Base-by-base conservation (phyloP, 2,113 vertebrate genomes). In the Tetrax tetrax region DNA sequence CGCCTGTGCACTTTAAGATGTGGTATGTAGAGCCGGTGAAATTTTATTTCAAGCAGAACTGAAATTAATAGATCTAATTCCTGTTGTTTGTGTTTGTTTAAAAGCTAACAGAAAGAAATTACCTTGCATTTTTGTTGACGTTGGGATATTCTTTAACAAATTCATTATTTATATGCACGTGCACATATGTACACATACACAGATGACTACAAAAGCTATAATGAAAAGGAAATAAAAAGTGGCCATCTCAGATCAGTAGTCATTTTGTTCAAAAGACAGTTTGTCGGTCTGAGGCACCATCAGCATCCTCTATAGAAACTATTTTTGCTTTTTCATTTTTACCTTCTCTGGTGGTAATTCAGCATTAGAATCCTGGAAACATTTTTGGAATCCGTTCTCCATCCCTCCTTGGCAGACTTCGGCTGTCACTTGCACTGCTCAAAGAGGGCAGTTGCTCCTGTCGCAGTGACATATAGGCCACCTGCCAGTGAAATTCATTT, bases 361-460 rank as follows among this genome's bases (percentile, higher is more conserved):
- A 72, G 6, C 75, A 18, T 93, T 93, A 91, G 83, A 95, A 91
- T 35, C 59, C 87, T 95, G 89, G 79, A 88, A 93, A 83, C 6
- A 7, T 65, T 94, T 96, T 94, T 88, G 71, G 53, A 86, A 82
- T 69, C 59, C 79, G 31, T 94, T 79, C 33, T 92, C 47, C 31
- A n/a, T 92, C 28, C 53, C 41, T 79, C 71, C 81, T 91, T 97
- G 94, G 78, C 94, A 95, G 88, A 89, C 75, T 93, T 82, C 41
- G 71, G 16, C 41, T 38, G 66, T 96, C 88, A 59, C 54, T 96
- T 83, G n/a, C 71, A 13, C 81, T 83, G 35, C 69, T 97, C 75
- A 70, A 56, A 88, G 70, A 92, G 38, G 78, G 54, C 33, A 23
- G 41, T 96, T 95, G 81, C 95, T 97, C 84, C 70, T 88, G 57